phyloP scores from a whole-genome alignment of 1,140 invertebrate genomes.

The Drosophila kikkawai region DNA sequence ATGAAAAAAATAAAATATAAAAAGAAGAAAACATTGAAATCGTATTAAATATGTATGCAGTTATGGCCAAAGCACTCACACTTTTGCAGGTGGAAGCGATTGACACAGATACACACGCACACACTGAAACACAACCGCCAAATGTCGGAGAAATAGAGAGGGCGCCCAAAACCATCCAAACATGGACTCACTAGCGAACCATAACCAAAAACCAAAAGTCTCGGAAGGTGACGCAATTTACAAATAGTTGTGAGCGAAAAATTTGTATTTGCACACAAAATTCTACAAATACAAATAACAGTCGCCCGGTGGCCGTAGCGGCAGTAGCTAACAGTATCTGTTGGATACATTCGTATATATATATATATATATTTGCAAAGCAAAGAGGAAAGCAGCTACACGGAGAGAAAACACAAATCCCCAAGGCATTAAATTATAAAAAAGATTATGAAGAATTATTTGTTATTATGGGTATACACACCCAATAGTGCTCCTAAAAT shows the following conservation, averaged over 20 bases:
- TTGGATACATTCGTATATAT: conserved; percentile 14
- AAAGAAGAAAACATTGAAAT: conserved; percentile 61
- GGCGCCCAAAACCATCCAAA: conserved; percentile 39
- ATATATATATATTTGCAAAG: conserved; percentile 32
- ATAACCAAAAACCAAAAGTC: conserved; percentile 38
- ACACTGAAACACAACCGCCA: conserved; percentile 3
- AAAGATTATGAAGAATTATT: not conserved
- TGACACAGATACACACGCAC: conserved; percentile 65
- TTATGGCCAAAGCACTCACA: conserved; percentile 47
- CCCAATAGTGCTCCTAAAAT: not conserved
- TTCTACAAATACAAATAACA: conserved; percentile 60
- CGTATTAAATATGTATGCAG: conserved; percentile 73
- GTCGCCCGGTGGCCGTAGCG: conserved; percentile 16
- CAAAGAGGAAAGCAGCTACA: conserved; percentile 51
- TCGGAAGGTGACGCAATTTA: conserved; percentile 70
- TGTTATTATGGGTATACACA: too few species aligned
- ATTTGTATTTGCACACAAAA: conserved; percentile 45
- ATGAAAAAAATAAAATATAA: not conserved
- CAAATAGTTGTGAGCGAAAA: conserved; percentile 61
- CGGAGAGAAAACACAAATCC: not conserved
- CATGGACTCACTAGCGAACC: conserved; percentile 51
- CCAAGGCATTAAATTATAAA: not conserved
- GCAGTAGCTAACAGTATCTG: conserved; percentile 56
- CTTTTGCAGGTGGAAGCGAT: conserved; percentile 23
- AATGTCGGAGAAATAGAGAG: conserved; percentile 11